Percentiles rank a stretch among this genome's conserved stretches.
Evolutionary conservation across 1,140 invertebrate species (phyloP).

Genomic region (Aphaenogaster rudis): DNA sequence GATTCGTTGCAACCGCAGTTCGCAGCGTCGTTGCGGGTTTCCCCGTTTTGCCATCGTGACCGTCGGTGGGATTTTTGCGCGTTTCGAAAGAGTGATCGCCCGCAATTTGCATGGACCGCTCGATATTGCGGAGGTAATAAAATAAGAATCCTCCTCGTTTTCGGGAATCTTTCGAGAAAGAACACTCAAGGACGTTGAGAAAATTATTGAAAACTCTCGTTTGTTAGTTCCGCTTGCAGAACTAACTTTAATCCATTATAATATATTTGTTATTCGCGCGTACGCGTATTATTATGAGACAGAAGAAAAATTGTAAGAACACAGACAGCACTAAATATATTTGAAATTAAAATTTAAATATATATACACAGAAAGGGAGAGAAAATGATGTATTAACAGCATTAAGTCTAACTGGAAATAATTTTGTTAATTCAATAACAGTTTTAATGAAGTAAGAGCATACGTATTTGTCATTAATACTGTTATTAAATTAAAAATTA

Average conservation of each 20-base stretch:
- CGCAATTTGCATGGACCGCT: background rate
- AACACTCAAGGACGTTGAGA: background rate
- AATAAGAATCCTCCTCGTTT: background rate
- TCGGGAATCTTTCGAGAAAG: background rate
- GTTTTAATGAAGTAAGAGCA: too few relatives aligned
- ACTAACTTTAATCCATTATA: background rate
- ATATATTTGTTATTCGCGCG: background rate
- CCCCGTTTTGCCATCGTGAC: background rate
- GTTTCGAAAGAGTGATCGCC: constrained; percentile 14
- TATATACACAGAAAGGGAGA: too few relatives aligned
- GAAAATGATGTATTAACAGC: too few relatives aligned
- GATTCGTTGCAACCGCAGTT: background rate
- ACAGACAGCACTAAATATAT: background rate
- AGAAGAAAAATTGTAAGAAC: background rate
- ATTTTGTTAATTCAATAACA: too few relatives aligned
- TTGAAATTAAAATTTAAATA: background rate
- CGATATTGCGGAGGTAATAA: background rate
- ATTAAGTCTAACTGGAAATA: too few relatives aligned
- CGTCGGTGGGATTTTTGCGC: background rate
- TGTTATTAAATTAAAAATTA: too few relatives aligned
- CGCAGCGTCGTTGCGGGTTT: background rate
- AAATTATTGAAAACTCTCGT: constrained; percentile 1
- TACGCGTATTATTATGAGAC: background rate
- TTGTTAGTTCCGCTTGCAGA: background rate
- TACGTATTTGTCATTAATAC: too few relatives aligned